Conservation (phyloP, 53 echinoderm and acorn worm genomes). For the Actinopyga echinites region DNA sequence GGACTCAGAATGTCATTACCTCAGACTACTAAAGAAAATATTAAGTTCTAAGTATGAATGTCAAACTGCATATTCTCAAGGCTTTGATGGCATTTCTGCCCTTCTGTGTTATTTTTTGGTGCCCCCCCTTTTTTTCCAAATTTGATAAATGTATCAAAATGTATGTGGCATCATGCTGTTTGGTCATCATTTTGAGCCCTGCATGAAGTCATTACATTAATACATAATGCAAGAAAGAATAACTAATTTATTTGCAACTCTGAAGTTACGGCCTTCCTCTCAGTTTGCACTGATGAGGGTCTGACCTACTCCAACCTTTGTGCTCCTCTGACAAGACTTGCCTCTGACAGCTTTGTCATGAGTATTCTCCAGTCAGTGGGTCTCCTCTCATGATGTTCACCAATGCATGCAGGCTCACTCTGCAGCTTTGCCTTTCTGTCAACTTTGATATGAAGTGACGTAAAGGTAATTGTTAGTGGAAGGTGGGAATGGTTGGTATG, state of each 20-base stretch:
- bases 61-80: too few relatives aligned
- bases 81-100: too few relatives aligned
- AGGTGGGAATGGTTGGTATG: not conserved
- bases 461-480: not conserved
- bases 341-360: not conserved
- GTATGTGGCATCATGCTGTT: too few relatives aligned
- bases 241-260: not conserved
- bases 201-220: too few relatives aligned
- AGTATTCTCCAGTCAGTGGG: not conserved
- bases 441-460: not conserved
- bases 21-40: too few relatives aligned
- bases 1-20: too few relatives aligned
- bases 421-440: not conserved
- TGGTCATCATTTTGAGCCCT: too few relatives aligned
- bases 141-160: too few relatives aligned
- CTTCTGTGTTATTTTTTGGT: too few relatives aligned
- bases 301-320: not conserved
- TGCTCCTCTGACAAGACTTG: not conserved
- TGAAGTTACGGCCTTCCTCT: conserved; percentile 58
- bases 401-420: not conserved
- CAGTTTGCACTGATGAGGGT: conserved; percentile 63
- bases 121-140: too few relatives aligned
- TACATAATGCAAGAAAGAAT: too few relatives aligned
- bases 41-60: too few relatives aligned
- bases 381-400: conserved; percentile 27